These are phyloP conservation scores for Smutsia temminckii DNA, from an alignment of 2,797 vertebrate genomes.

Conservation along the genomic window DNA sequence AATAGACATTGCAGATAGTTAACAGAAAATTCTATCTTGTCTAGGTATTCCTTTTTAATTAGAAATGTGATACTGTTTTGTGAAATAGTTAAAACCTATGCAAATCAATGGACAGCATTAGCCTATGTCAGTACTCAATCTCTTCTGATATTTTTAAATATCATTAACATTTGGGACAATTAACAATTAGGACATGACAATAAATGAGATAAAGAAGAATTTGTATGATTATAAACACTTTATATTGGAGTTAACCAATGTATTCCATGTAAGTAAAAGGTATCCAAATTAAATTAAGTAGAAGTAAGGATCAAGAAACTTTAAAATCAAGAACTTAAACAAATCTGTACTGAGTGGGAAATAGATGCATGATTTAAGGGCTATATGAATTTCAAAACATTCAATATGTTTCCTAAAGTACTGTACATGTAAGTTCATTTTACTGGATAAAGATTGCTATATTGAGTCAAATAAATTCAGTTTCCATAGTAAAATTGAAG, in stretches of 20 bases:
- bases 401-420: background rate
- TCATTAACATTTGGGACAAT: background rate
- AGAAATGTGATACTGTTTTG: background rate
- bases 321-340: constrained; percentile 40
- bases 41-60: background rate
- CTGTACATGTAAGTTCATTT: background rate
- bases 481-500: constrained; percentile 1
- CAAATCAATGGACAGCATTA: background rate
- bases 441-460: background rate
- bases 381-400: background rate
- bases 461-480: background rate
- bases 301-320: background rate
- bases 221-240: background rate
- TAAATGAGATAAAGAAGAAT: background rate
- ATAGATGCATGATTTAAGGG: background rate
- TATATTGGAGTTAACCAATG: background rate
- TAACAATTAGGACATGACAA: background rate
- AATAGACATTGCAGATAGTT: background rate
- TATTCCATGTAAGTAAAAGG: background rate
- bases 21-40: constrained; percentile 1
- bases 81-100: background rate
- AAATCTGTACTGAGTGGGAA: background rate
- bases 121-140: background rate
- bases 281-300: constrained; percentile 4
- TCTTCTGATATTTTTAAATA: constrained; percentile 16